Percentiles rank a stretch among this genome's conserved stretches.
Evolutionary conservation across 2,888 invertebrate species (phyloP).

Genomic region (Galerucella pusilla): DNA sequence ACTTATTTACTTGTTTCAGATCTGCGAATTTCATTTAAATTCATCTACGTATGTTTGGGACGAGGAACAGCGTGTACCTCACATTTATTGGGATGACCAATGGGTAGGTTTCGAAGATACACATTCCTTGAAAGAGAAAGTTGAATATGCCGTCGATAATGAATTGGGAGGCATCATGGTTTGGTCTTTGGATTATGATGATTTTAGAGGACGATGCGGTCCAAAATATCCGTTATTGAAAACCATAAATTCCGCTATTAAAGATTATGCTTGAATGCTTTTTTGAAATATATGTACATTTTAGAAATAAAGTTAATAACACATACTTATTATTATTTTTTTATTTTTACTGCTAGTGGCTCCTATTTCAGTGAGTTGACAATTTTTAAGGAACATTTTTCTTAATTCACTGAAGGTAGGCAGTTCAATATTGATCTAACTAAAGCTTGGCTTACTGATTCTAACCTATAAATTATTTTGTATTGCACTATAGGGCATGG

Average conservation of each 20-base stretch:
- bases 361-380: too few species aligned
- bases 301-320: too few species aligned
- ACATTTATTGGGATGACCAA: slow-evolving; percentile 68
- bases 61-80: slow-evolving; percentile 67
- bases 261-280: not conserved
- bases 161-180: slow-evolving; percentile 73
- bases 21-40: slow-evolving; percentile 54
- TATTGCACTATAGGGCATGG: too few species aligned
- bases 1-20: slow-evolving; percentile 46
- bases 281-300: not conserved
- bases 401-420: too few species aligned
- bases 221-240: slow-evolving; percentile 54
- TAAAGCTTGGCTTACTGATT: too few species aligned
- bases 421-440: too few species aligned
- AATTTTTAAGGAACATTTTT: too few species aligned
- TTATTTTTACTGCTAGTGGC: too few species aligned
- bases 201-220: slow-evolving; percentile 72
- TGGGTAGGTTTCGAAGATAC: slow-evolving; percentile 77
- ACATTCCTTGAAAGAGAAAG: slow-evolving; percentile 68
- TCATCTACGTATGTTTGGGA: slow-evolving; percentile 58
- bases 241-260: slow-evolving; percentile 39
- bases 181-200: slow-evolving; percentile 84
- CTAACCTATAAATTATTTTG: too few species aligned
- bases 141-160: slow-evolving; percentile 51
- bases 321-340: too few species aligned